These are phyloP conservation scores for Prionailurus viverrinus DNA, from an alignment of 2,113 vertebrate genomes.

Conservation along the genomic window DNA sequence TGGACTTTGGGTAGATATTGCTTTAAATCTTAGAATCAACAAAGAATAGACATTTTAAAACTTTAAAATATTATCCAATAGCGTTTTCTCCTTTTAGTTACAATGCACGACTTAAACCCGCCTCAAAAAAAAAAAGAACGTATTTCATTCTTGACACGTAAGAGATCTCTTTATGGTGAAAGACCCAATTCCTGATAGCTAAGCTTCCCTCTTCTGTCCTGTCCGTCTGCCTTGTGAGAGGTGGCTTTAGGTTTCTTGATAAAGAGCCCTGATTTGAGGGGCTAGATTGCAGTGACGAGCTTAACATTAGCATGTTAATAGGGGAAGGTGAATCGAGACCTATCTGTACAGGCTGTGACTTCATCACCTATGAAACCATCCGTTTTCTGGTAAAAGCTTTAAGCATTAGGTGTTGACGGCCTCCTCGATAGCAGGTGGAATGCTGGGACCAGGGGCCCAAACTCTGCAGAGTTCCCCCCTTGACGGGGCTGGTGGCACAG, in stretches of 20 bases:
- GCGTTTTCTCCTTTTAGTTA: not conserved
- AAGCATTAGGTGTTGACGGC: not conserved
- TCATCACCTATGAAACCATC: not conserved
- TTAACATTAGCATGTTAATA: not conserved
- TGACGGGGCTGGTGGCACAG: too few relatives aligned
- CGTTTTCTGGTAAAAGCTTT: not conserved
- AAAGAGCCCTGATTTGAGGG: not conserved
- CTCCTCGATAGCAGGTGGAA: not conserved
- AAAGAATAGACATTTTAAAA: conserved; percentile 38
- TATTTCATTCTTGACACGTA: not conserved
- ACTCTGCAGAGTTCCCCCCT: too few relatives aligned
- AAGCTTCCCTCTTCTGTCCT: not conserved
- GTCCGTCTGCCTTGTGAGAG: not conserved
- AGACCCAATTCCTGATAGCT: not conserved
- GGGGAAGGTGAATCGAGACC: not conserved
- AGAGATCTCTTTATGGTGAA: conserved; percentile 16
- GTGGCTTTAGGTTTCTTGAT: not conserved
- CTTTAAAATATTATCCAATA: not conserved
- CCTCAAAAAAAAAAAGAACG: not conserved
- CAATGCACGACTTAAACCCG: not conserved
- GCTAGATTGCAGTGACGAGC: not conserved
- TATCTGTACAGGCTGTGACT: not conserved
- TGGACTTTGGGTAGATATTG: conserved; percentile 49
- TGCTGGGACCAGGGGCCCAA: not conserved
- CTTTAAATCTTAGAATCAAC: not conserved